Conservation (phyloP, 30 jellyfish, hydroid and myxozoan species). For the Aurelia aurita complex sp. Pacific region DNA sequence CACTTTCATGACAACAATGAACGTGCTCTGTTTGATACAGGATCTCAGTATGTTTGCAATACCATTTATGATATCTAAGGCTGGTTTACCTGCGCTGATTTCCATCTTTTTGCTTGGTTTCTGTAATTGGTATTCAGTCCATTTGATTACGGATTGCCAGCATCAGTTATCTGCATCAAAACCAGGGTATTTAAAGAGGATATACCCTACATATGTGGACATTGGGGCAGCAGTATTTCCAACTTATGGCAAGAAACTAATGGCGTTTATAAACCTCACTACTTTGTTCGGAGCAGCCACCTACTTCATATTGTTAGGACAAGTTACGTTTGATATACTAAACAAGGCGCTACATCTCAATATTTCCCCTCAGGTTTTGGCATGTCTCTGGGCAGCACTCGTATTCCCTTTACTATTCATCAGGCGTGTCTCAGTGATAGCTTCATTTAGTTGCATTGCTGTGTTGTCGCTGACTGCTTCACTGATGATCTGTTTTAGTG, state of each 20-base stretch:
- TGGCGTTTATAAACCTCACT: constrained; percentile 49
- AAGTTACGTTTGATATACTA: too few species aligned
- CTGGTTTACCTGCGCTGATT: constrained; percentile 42
- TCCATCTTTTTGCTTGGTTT: constrained; percentile 11
- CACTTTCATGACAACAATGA: constrained; percentile 40
- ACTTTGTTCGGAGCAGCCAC: constrained; percentile 43
- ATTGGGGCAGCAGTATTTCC: constrained; percentile 64
- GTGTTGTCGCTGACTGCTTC: too few species aligned
- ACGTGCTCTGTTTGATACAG: constrained; percentile 52
- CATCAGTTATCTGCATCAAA: constrained; percentile 50
- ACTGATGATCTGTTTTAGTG: background rate
- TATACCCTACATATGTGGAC: constrained; percentile 38
- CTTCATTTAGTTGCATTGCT: too few species aligned
- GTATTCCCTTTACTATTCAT: too few species aligned
- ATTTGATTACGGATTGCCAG: constrained; percentile 54
- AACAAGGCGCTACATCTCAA: too few species aligned
- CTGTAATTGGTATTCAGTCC: constrained; percentile 40
- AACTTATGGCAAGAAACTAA: constrained; percentile 33
- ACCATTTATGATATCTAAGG: constrained; percentile 62
- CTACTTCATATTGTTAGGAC: too few species aligned
- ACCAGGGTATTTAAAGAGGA: constrained; percentile 22
- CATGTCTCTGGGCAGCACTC: too few species aligned
- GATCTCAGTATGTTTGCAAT: constrained; percentile 63
- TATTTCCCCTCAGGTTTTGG: too few species aligned
- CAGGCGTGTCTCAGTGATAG: too few species aligned